Conservation (phyloP, 1,140 invertebrate genomes). For the Lordiphosa clarofinis region DNA sequence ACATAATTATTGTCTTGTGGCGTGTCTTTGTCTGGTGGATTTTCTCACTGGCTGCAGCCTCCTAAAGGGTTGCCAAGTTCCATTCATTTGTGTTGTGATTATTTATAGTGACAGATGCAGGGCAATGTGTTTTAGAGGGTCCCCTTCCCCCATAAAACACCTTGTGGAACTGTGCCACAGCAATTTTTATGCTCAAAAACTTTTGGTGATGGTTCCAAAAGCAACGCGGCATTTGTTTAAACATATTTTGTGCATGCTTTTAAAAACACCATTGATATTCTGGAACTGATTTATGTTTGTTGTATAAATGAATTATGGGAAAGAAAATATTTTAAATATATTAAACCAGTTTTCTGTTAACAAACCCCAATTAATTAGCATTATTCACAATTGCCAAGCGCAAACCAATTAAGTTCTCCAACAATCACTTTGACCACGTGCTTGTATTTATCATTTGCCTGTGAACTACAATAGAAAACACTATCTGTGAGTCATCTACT, state of each 20-base stretch:
- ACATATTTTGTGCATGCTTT: constrained; percentile 23
- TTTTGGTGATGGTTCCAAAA: too few species aligned
- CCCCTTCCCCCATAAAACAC: constrained; percentile 14
- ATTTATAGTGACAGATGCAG: constrained; percentile 74
- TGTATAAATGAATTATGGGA: too few species aligned
- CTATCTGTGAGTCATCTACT: constrained; percentile 29
- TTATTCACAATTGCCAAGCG: too few species aligned
- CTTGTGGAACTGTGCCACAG: constrained; percentile 27
- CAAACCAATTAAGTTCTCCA: constrained; percentile 12
- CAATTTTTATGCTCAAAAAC: constrained; percentile 53
- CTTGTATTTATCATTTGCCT: constrained; percentile 29
- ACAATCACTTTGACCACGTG: constrained; percentile 22
- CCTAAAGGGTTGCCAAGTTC: constrained; percentile 65
- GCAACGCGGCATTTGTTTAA: constrained; percentile 5
- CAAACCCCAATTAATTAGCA: constrained; percentile 21
- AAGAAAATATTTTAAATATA: too few species aligned
- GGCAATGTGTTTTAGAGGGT: constrained; percentile 46
- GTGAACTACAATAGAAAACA: constrained; percentile 23
- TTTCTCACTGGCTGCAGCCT: constrained; percentile 19
- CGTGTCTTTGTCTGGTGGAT: constrained; percentile 27
- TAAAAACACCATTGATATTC: background rate
- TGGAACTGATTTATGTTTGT: too few species aligned
- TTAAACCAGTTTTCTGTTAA: constrained; percentile 13
- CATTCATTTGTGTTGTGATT: constrained; percentile 31
- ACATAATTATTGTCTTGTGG: constrained; percentile 44